Evolutionary conservation across 2,888 invertebrate species (phyloP), one percentile per base, ranked within the genome.

Genomic region (Drosophila rellima): DNA sequence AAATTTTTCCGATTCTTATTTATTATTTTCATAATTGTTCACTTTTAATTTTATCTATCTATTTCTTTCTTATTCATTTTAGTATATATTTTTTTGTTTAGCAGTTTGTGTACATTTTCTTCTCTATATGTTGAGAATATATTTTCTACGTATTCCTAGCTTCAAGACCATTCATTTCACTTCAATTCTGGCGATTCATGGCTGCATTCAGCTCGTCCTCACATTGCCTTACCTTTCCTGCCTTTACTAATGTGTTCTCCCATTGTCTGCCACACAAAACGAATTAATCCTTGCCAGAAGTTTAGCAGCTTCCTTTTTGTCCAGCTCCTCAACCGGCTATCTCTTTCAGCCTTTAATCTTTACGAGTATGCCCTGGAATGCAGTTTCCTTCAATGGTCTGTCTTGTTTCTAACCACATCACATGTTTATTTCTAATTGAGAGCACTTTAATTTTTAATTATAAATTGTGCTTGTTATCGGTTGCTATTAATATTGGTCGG

Each of bases 261-360:
- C 10, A 31, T 35, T 33, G 18, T 33, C 15, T 37, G 35, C 10
- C 23, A 37, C 51, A 23, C 51, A 51, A 50, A 50, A 23, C 35
- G 23, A 35, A 50, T 35, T 50, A 50, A 50, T 51, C 35, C 23
- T 15, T 15, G 13, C 1, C 33, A 50, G 33, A 20, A 10, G 35
- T 15, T 51, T 37, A 35, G 23, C 51, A 37, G 5, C 10, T 50
- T 20, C 20, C 50, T 10, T 23, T 42, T 20, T 23, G 20, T 3
- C 13, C 7, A 20, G 20, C 20, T 42, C 1, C 40, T 42, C 18
- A n/a, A n/a, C 26, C 15, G 23, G 13, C 26, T 29, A 5, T 15
- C 47, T 29, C 15, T 26, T 26, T 26, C 10, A n/a, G 45, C 26
- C 17, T 10, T 15, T 29, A 4, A 15, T 45, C 26, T n/a, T 26